phyloP scores from a whole-genome alignment of 1,140 invertebrate species.

The Drosophila micromelanica region DNA sequence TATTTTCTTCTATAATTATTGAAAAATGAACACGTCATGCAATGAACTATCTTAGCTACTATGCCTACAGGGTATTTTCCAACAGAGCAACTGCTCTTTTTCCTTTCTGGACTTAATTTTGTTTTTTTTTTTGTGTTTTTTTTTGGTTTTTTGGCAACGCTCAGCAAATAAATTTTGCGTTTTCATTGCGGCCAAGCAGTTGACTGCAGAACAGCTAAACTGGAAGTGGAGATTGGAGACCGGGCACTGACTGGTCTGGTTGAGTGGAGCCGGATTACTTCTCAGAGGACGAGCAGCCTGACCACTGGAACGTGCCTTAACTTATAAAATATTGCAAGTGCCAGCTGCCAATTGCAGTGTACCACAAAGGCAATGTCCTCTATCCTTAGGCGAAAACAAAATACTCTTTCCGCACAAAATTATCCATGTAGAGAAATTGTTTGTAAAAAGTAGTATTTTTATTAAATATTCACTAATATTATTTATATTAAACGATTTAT shows the following conservation, averaged over 20 bases:
- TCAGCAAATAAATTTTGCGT: constrained; percentile 74
- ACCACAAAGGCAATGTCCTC: not conserved
- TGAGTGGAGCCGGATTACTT: constrained; percentile 1
- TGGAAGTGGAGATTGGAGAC: too few species aligned
- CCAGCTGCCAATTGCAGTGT: constrained; percentile 63
- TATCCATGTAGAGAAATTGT: not conserved
- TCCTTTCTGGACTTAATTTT: not conserved
- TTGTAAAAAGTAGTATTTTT: too few species aligned
- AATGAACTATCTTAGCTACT: too few species aligned
- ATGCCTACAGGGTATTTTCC: not conserved
- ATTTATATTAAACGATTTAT: too few species aligned
- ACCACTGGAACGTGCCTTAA: constrained; percentile 78
- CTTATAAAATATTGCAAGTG: constrained; percentile 70
- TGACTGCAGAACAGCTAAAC: constrained; percentile 54
- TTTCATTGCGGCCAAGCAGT: constrained; percentile 68
- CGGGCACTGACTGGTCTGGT: not conserved
- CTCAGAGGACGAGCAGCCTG: constrained; percentile 28
- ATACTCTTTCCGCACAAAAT: not conserved
- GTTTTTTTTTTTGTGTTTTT: constrained; percentile 20
- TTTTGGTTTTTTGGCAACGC: constrained; percentile 41
- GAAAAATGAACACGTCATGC: too few species aligned
- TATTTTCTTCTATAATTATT: too few species aligned
- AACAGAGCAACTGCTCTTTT: not conserved
- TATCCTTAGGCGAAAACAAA: not conserved
- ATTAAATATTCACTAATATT: too few species aligned